phyloP scores from a whole-genome alignment of 2,113 vertebrate species.

The Miniopterus natalensis region DNA sequence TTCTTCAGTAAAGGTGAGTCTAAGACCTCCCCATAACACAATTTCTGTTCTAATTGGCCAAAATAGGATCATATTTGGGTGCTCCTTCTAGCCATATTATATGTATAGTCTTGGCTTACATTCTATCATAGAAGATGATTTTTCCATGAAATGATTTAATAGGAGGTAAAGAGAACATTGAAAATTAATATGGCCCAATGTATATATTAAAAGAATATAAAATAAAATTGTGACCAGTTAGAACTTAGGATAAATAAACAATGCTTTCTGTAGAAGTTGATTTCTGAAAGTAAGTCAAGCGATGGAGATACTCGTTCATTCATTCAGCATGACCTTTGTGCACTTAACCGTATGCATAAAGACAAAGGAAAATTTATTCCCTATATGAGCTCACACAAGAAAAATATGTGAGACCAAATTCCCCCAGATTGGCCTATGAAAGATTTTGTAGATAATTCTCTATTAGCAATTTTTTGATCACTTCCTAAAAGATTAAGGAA shows the following conservation, averaged over 20 bases:
- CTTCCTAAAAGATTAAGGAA: background rate
- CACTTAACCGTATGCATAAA: background rate
- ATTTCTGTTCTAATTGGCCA: slow-evolving; percentile 17
- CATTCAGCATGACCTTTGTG: background rate
- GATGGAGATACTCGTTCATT: background rate
- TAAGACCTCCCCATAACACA: background rate
- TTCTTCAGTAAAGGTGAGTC: slow-evolving; percentile 95
- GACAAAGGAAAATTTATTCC: background rate
- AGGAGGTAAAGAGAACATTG: background rate
- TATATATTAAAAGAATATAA: background rate
- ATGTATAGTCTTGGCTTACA: background rate
- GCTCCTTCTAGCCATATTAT: background rate
- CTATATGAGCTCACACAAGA: background rate
- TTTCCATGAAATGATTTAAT: background rate
- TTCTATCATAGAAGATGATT: background rate
- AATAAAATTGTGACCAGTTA: background rate
- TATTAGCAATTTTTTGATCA: background rate
- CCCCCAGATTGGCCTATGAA: background rate
- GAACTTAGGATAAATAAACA: background rate
- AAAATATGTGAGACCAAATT: background rate
- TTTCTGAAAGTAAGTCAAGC: background rate
- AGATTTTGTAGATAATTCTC: slow-evolving; percentile 15
- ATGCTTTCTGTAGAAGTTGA: background rate
- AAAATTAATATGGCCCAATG: background rate
- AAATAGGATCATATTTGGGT: background rate